Evolutionary conservation across 2,888 invertebrate genomes (phyloP), one percentile per base, ranked within the genome.

Genomic region (Caenorhabditis afra): DNA sequence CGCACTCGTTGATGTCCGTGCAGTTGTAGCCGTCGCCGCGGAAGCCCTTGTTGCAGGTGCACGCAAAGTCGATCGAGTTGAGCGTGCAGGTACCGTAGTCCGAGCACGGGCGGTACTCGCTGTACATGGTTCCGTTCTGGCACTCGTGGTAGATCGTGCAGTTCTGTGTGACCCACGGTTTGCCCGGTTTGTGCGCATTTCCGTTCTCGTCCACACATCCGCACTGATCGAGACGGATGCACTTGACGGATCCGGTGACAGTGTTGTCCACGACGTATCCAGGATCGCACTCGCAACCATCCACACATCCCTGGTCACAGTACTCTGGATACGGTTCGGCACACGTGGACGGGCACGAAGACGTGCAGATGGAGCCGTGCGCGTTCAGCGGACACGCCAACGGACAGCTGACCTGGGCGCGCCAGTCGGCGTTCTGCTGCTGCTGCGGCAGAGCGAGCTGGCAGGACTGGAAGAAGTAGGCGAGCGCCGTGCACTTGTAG

Each of bases 271-370:
- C 50, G 0, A 89, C 86, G 71, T 82, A 89, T 35, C 90, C 90
- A 4, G 81, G 65, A 57, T 88, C 86, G 76, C 90, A 90, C 50
- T 81, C 79, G 74, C 90, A 90, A 7, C 90, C 90, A 68, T 90
- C 89, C 35, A 73, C 65, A 64, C 86, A 87, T 29, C 85, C 84
- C 50, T 79, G 75, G 23, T 75, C 70, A 50, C 79, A 79, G 39
- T 58, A 47, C 16, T 74, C 73, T 45, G 75, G 79, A 74, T 45
- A 76, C 12, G 79, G 83, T 23, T 82, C 77, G 7, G 84, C 75
- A 53, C 87, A 87, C n/a, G 87, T 85, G 22, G 83, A 79, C 12
- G 86, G 87, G 37, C 87, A 87, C 14, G 84, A 81, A 8, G 85
- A 82, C 14, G 81, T 74, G 64, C 85, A 86, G 10, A 74, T 50